Evolutionary conservation across 2,113 vertebrate genomes (phyloP), one percentile per base, ranked within the genome.

Genomic region (Calyptomena viridis): DNA sequence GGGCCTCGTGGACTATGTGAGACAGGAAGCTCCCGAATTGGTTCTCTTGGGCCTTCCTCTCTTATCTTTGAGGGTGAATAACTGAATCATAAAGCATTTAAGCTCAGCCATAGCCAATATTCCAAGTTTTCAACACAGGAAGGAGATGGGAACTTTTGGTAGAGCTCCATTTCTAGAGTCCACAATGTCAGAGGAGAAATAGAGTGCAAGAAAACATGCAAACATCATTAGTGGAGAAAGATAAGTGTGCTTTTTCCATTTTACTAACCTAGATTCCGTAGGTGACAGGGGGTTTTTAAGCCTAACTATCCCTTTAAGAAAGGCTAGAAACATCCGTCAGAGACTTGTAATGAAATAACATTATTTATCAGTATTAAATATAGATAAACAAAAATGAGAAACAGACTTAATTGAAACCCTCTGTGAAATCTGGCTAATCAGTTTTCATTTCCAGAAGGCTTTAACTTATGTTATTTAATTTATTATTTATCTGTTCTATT

Each of bases 361-460:
- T 96, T 96, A 96, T 96, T 97, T 95, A 97, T 97, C 96, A 94
- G 95, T 97, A 97, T 98, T 96, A 98, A 98, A 98, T 96, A 97
- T 97, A 97, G 91, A 96, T 96, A 94, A 97, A 97, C 94, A 97
- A 97, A 97, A 97, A 96, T 93, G 84, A 94, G 96, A 97, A 98
- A 97, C 93, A 97, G 92, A 83, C 88, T 93, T 96, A 95, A 96
- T 97, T 97, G 94, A 95, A 96, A 94, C 80, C 75, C 74, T 96
- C 96, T 96, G 94, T 95, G 95, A 95, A 94, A 90, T 96, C 94
- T 89, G 68, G 89, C 86, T 97, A 79, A 79, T 95, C 92, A 96
- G 77, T 88, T 97, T 97, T 97, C 91, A 91, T 95, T 90, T 96
- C 89, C 67, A 97, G 92, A 74, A 97, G 87, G 94, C 95, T 96